phyloP scores from a whole-genome alignment of 1,140 invertebrate species.

The Drosophila bocki region DNA sequence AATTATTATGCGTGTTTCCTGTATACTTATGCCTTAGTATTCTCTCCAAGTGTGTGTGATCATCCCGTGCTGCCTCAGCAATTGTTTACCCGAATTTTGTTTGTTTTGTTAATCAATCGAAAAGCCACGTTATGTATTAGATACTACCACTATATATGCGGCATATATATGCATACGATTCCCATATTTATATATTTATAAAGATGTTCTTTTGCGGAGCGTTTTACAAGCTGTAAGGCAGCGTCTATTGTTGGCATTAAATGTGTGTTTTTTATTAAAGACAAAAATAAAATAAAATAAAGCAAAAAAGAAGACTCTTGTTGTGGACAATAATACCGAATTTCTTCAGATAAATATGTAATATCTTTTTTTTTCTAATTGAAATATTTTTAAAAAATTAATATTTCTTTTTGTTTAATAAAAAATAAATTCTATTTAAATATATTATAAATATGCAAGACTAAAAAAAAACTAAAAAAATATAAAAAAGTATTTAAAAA shows the following conservation, averaged over 20 bases:
- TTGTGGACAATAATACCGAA: conserved; percentile 25
- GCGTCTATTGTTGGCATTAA: not conserved
- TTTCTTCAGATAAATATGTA: conserved; percentile 4
- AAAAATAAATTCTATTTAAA: too few species aligned
- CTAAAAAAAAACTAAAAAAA: too few species aligned
- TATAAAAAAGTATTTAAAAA: too few species aligned
- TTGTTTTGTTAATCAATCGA: conserved; percentile 58
- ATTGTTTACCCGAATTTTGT: conserved; percentile 58
- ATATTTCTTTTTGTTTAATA: too few species aligned
- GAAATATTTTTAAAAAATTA: not conserved
- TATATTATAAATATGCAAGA: too few species aligned
- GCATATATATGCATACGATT: conserved; percentile 23
- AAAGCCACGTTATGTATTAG: conserved; percentile 35
- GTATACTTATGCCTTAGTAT: conserved; percentile 58
- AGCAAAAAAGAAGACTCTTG: not conserved
- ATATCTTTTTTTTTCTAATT: not conserved
- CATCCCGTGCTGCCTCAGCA: conserved; percentile 60
- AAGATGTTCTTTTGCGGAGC: conserved; percentile 5
- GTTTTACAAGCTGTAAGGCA: conserved; percentile 23
- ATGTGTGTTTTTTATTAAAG: conserved; percentile 3
- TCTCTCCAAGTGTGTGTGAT: conserved; percentile 62
- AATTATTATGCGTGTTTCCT: conserved; percentile 28
- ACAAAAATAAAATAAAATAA: not conserved
- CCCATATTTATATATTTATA: conserved; percentile 39
- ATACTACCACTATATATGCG: conserved; percentile 14